Evolutionary conservation across 2,797 vertebrate genomes (phyloP).

Genomic region (Acanthopagrus latus): DNA sequence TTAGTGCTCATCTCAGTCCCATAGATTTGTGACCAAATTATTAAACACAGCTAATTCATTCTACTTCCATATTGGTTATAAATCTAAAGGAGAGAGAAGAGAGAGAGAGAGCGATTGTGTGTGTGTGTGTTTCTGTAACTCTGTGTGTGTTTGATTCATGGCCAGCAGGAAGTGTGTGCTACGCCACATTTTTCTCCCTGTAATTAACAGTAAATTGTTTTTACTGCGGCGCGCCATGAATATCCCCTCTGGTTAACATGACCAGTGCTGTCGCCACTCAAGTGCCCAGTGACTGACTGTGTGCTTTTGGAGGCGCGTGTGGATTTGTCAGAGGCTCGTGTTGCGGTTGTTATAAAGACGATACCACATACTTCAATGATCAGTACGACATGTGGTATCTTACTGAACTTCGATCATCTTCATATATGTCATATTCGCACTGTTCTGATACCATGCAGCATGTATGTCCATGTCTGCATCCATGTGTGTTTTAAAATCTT

Average conservation of each 20-base stretch:
- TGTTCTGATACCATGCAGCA: neutral
- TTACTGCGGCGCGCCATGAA: conserved; percentile 95
- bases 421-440: neutral
- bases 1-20: conserved; percentile 94
- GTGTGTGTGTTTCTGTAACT: conserved; percentile 49
- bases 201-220: conserved; percentile 99
- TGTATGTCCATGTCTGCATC: neutral
- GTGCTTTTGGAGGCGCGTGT: conserved; percentile 68
- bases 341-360: conserved; percentile 51
- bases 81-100: conserved; percentile 86
- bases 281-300: conserved; percentile 86
- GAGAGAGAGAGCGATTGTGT: conserved; percentile 17
- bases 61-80: conserved; percentile 97
- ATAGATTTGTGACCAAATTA: conserved; percentile 97
- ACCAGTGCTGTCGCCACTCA: conserved; percentile 91
- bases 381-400: neutral
- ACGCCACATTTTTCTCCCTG: conserved; percentile 96
- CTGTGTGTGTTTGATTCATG: conserved; percentile 89
- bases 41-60: conserved; percentile 98
- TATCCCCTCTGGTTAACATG: conserved; percentile 90
- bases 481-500: neutral
- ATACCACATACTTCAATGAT: neutral
- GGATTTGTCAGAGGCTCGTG: conserved; percentile 64
- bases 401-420: neutral
- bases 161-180: conserved; percentile 92